Conservation (phyloP, 2,888 invertebrate genomes). For the Ormyrus rosae region DNA sequence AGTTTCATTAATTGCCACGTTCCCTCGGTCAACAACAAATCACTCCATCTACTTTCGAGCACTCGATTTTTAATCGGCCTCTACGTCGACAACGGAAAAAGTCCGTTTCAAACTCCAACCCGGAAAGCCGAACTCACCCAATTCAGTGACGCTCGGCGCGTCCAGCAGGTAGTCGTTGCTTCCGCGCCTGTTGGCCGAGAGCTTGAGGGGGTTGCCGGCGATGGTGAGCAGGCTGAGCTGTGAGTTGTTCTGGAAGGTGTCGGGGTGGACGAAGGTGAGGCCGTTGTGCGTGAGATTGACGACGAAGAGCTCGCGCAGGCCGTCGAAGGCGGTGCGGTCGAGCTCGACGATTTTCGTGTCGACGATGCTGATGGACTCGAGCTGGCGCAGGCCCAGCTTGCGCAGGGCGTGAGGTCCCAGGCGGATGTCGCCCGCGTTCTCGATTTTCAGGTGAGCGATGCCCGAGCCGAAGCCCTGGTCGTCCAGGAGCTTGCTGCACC, state of each 20-base stretch:
- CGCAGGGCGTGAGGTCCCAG: constrained; percentile 77
- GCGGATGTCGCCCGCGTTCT: constrained; percentile 78
- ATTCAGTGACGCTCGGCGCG: constrained; percentile 82
- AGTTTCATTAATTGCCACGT: constrained; percentile 8
- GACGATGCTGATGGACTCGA: constrained; percentile 83
- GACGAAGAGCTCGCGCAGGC: constrained; percentile 81
- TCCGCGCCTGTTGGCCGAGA: constrained; percentile 69
- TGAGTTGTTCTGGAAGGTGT: constrained; percentile 83
- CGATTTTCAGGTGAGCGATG: constrained; percentile 82
- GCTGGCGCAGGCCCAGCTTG: constrained; percentile 78
- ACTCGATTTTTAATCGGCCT: too few species aligned
- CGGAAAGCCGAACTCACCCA: constrained; percentile 66
- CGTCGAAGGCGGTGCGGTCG: constrained; percentile 83
- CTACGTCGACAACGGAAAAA: neutral
- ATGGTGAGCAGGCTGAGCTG: constrained; percentile 82
- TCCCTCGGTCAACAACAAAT: constrained; percentile 15
- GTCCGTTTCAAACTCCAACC: neutral
- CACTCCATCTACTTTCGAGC: neutral
- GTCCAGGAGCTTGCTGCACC: constrained; percentile 82
- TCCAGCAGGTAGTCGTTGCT: constrained; percentile 78
- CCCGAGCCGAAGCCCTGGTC: constrained; percentile 82
- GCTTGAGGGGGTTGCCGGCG: constrained; percentile 81
- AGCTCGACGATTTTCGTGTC: constrained; percentile 83
- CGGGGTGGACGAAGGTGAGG: constrained; percentile 82
- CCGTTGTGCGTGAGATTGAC: constrained; percentile 84